Percentiles rank a stretch among this genome's conserved stretches.
Evolutionary conservation across 2,888 invertebrate genomes (phyloP).

Genomic region (Oxyscelio sp.): DNA sequence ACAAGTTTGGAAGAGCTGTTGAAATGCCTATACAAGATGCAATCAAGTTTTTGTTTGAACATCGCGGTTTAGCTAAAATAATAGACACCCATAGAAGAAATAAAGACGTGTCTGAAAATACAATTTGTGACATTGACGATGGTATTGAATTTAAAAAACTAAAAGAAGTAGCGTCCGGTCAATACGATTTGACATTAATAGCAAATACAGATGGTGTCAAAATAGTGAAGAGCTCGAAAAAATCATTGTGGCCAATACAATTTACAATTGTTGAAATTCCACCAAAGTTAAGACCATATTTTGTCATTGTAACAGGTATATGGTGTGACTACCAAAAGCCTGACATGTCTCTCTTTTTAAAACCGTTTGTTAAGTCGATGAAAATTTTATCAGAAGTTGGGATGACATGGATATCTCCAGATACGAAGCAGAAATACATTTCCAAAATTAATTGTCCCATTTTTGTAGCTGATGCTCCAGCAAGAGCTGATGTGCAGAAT

Average conservation of each 20-base stretch:
- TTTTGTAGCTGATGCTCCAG: conserved; percentile 19
- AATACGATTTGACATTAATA: conserved; percentile 24
- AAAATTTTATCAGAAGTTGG: background rate
- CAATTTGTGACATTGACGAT: conserved; percentile 18
- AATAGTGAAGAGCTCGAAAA: conserved; percentile 1
- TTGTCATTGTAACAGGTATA: background rate
- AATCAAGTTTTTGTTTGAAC: conserved; percentile 25
- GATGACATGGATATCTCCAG: conserved; percentile 1
- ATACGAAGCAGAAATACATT: background rate
- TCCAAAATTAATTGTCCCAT: background rate
- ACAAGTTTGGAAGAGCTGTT: background rate
- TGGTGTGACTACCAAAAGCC: conserved; percentile 30
- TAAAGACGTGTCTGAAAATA: background rate
- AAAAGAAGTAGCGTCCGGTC: background rate
- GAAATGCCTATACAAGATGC: conserved; percentile 3
- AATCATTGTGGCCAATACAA: conserved; percentile 30
- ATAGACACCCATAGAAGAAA: background rate
- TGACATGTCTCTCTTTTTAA: conserved; percentile 5
- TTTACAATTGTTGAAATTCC: conserved; percentile 17
- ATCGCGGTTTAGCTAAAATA: background rate
- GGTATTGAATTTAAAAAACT: background rate
- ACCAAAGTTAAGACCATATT: conserved; percentile 12
- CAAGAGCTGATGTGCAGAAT: background rate
- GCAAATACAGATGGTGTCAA: conserved; percentile 27
- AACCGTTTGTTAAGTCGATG: conserved; percentile 10